Evolutionary conservation across 1,140 invertebrate genomes (phyloP), one percentile per base, ranked within the genome.

Genomic region (Danaus plexippus): DNA sequence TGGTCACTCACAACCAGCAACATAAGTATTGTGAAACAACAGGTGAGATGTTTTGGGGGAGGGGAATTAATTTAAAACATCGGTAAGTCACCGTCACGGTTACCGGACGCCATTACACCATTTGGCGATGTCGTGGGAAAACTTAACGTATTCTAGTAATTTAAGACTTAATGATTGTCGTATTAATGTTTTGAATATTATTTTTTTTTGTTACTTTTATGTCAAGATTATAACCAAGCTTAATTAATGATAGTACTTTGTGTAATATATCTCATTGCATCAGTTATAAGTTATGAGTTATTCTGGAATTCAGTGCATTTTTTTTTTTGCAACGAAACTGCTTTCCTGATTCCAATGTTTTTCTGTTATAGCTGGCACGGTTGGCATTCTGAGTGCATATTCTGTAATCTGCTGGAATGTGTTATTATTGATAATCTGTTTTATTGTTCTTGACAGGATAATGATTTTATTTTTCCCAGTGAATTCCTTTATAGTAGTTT

Each of bases 31-130:
- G 65, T 67, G 69, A 69, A 73, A 70, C 57, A 73, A 82, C 82
- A 86, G 80, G 82, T 84, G 82, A 61, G 42, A 46, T 48, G 62
- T 63, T 65, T 59, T 50, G 52, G 64, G 61, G 65, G 47, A 49
- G 59, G 58, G 57, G 60, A 69, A 71, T 72, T 73, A 63, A 71
- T 76, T 74, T 68, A 59, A 73, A 73, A 72, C 69, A 82, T 84
- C 79, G 75, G 82, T 86, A 86, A 81, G 79, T 72, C 80, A 86
- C 82, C 70, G 80, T 82, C 75, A 80, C 77, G 80, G 66, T 77
- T 61, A 54, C 64, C 66, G 73, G 56, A 66, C 74, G 59, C 59
- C 50, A 61, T 62, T 62, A 54, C 73, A 71, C 71, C 80, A 82
- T 80, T 72, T 82, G 80, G 70, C 61, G 66, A 54, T 67, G 64